These are phyloP conservation scores for Notodromas monacha DNA, from an alignment of 2,888 invertebrate species.

Conservation along the genomic window DNA sequence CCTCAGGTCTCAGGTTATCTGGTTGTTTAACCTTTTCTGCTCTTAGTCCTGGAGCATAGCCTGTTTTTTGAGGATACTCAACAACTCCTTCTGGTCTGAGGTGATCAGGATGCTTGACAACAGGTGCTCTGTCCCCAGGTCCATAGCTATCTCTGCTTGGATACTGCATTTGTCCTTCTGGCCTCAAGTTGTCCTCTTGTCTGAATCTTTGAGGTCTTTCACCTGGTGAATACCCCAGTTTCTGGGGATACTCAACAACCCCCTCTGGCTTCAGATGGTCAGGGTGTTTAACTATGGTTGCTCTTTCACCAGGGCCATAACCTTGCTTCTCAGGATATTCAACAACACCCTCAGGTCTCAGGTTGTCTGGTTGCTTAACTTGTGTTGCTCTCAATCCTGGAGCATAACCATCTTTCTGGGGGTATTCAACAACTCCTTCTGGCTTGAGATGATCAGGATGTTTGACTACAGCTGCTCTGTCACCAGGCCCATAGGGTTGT, in stretches of 20 bases:
- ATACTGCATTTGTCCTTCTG: conserved; percentile 1
- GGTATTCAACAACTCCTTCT: conserved; percentile 7
- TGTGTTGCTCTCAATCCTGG: conserved; percentile 12
- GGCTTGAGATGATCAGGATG: conserved; percentile 18
- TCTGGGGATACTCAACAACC: neutral
- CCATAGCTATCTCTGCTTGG: no score
- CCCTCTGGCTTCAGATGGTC: neutral
- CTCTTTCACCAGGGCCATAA: neutral
- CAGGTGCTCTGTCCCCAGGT: no score
- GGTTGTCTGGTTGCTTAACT: conserved; percentile 14
- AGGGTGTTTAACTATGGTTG: neutral
- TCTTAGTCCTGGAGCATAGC: no score
- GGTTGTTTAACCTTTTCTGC: no score
- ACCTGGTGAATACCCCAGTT: conserved; percentile 5
- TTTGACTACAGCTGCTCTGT: conserved; percentile 12
- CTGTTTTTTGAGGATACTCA: no score
- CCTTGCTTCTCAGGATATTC: neutral
- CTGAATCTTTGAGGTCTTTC: conserved; percentile 7
- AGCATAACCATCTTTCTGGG: neutral
- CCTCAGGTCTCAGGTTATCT: no score
- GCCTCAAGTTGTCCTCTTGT: conserved; percentile 6
- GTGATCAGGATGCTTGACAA: no score
- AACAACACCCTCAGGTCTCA: conserved; percentile 10
- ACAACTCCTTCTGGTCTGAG: no score
- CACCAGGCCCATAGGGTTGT: neutral